These are phyloP conservation scores for Helicoverpa armigera DNA, from an alignment of 1,140 invertebrate species.

Conservation along the genomic window DNA sequence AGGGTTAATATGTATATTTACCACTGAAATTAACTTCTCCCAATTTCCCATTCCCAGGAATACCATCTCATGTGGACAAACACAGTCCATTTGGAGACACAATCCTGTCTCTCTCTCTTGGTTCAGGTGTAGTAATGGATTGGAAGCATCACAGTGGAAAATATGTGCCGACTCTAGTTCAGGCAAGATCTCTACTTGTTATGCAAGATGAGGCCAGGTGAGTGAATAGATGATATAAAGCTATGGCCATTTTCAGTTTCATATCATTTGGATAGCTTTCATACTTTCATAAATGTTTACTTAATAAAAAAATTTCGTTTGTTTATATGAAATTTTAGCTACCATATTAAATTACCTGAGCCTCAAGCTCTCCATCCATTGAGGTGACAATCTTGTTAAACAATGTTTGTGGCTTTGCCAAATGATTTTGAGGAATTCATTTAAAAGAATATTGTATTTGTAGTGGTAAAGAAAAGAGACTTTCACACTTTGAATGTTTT, in stretches of 20 bases:
- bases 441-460: too few species aligned
- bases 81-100: constrained; percentile 97
- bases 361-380: too few species aligned
- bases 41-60: constrained; percentile 89
- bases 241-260: background rate
- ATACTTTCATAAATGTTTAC: too few species aligned
- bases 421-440: too few species aligned
- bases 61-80: constrained; percentile 98
- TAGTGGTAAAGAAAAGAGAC: too few species aligned
- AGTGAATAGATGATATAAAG: constrained; percentile 72
- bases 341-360: too few species aligned
- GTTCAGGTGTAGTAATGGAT: constrained; percentile 95
- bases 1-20: too few species aligned
- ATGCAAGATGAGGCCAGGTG: constrained; percentile 94
- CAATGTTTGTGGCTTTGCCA: too few species aligned
- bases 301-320: too few species aligned
- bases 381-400: too few species aligned
- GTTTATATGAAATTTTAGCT: too few species aligned
- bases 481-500: too few species aligned
- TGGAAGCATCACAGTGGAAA: constrained; percentile 88
- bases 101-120: constrained; percentile 96
- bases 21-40: background rate
- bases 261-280: background rate
- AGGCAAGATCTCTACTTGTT: constrained; percentile 92
- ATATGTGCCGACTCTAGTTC: constrained; percentile 90